Conservation (phyloP, 2,888 invertebrate species). For the Lobophora halterata region DNA sequence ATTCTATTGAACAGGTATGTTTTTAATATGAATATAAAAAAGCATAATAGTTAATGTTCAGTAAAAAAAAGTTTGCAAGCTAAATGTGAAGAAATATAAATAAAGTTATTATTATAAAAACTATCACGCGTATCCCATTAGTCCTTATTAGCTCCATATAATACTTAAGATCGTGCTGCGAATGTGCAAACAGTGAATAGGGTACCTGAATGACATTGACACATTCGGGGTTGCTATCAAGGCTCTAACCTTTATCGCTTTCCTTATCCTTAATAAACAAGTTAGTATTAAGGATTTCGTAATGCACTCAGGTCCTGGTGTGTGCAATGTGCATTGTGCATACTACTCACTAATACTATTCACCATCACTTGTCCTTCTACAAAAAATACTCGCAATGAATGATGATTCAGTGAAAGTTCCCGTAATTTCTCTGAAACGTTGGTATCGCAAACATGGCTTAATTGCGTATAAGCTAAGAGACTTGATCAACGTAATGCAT, state of each 20-base stretch:
- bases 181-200: constrained; percentile 9
- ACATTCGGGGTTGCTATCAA: constrained; percentile 21
- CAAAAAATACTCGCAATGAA: not conserved
- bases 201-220: constrained; percentile 15
- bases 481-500: constrained; percentile 72
- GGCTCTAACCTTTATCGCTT: constrained; percentile 7
- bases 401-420: constrained; percentile 28
- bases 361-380: not conserved
- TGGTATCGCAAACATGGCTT: constrained; percentile 52
- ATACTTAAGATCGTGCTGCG: constrained; percentile 14
- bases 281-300: not conserved
- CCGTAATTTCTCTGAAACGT: constrained; percentile 50
- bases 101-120: constrained; percentile 7
- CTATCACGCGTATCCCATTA: constrained; percentile 17
- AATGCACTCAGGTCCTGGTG: no score
- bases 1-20: constrained; percentile 20
- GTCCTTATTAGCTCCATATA: constrained; percentile 16
- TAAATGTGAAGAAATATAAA: no score
- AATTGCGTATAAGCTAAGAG: constrained; percentile 52
- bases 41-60: no score
- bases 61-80: no score
- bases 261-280: constrained; percentile 13
- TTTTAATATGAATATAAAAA: not conserved
- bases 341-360: no score
- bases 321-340: no score